Evolutionary conservation across 2,797 vertebrate genomes (phyloP).

Genomic region (Karalla daura): DNA sequence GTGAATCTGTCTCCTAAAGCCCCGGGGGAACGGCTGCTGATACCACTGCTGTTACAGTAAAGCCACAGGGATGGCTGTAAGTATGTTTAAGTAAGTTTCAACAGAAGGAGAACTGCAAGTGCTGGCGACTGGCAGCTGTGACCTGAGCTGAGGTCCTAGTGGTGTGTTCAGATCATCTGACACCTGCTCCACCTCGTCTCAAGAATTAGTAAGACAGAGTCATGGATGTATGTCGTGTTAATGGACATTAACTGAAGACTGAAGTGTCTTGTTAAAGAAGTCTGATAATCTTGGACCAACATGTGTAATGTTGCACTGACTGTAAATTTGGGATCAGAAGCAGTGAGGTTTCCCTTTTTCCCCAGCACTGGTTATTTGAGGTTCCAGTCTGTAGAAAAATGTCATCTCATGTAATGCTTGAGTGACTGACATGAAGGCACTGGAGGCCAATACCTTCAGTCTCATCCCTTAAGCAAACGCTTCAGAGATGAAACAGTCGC

Average conservation of each 20-base stretch:
- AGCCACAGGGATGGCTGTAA: not conserved
- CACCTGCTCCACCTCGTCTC: too few relatives aligned
- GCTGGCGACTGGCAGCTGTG: not conserved
- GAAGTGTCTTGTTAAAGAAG: not conserved
- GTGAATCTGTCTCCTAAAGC: constrained; percentile 45
- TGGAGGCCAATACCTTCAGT: not conserved
- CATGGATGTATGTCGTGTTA: not conserved
- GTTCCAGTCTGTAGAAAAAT: not conserved
- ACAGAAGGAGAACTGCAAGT: not conserved
- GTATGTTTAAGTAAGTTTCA: not conserved
- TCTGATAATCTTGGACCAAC: not conserved
- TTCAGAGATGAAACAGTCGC: not conserved
- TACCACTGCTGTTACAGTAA: not conserved
- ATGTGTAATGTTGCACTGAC: not conserved
- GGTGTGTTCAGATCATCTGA: too few relatives aligned
- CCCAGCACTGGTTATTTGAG: too few relatives aligned
- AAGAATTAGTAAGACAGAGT: too few relatives aligned
- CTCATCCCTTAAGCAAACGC: constrained; percentile 17
- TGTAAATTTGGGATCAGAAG: not conserved
- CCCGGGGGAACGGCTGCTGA: not conserved
- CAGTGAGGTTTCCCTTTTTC: too few relatives aligned
- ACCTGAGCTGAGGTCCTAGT: not conserved
- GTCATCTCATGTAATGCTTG: not conserved
- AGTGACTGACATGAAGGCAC: constrained; percentile 6
- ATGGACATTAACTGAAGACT: not conserved